Base-by-base conservation (phyloP, 2,888 invertebrate genomes). In the Homarus gammarus region DNA sequence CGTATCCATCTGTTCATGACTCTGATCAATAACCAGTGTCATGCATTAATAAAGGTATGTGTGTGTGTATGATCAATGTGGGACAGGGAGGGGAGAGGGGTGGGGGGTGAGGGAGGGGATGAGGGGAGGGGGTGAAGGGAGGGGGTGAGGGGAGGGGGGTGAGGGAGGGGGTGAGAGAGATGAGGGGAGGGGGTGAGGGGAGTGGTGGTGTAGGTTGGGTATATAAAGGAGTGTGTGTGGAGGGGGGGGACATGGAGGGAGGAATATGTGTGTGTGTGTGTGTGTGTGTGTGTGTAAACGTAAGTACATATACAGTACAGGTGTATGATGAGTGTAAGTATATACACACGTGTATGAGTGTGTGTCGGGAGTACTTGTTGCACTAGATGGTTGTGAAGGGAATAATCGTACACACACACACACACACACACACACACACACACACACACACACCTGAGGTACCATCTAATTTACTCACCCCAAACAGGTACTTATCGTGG, bases 211-310 rank as follows among this genome's bases (percentile, higher is more conserved):
- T 1, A 44, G 12, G 22, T 12, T 56, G 2, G 22, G 22, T 0
- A 18, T 56, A 22, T 12, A 3, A 12, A 44, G 44, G 6, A 44
- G 44, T 44, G 44, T 44, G 44, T 44, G 44, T 44, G 44, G 56
- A 3, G 2, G 56, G 49, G 8, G 15, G 56, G 2, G 22, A 22
- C 0, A 18, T 56, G 22, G 56, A 3, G 44, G 12, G 44, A 5
- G n/a, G n/a, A 44, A 12, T 44, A 44, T 44, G 44, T 44, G 44
- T 36, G 73, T 36, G 73, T 36, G 73, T 36, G 73, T 36, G 73
- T 36, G 38, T 36, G 38, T 73, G 73, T 73, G 73, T 73, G 73
- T 73, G 73, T 73, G 73, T 36, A 40, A 40, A 40, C 36, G 38
- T 73, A 40, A 36, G 73, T 10, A 1, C 44, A 49, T 49, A 1